A percentile compares a stretch with the other conserved stretches of the same genome.
phyloP scores from a whole-genome alignment of 1,140 invertebrate genomes.

The Drosophila rufa region DNA sequence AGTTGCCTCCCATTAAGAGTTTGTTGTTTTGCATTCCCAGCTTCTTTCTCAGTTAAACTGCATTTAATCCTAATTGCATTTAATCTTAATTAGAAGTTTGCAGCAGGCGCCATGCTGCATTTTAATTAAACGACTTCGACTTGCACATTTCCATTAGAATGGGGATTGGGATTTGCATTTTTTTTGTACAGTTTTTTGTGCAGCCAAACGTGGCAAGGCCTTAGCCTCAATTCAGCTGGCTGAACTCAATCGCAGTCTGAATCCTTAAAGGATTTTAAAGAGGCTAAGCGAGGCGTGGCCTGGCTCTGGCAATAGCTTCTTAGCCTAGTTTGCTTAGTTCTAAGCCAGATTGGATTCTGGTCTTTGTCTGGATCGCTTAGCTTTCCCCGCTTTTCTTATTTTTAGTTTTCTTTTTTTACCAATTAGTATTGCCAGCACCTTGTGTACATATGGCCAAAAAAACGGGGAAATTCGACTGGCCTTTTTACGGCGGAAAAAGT shows the following conservation, averaged over 20 bases:
- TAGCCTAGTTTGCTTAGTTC: slow-evolving; percentile 22
- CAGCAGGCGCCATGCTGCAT: slow-evolving; percentile 19
- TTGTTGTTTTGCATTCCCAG: background rate
- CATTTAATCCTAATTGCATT: slow-evolving; percentile 29
- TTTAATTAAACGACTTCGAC: slow-evolving; percentile 49
- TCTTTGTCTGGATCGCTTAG: background rate
- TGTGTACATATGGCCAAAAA: background rate
- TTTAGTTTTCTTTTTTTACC: background rate
- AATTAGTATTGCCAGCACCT: slow-evolving; percentile 15
- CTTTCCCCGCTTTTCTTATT: background rate
- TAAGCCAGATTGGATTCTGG: slow-evolving; percentile 9
- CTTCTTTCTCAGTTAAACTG: slow-evolving; percentile 14
- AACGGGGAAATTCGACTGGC: background rate
- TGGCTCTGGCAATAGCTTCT: slow-evolving; percentile 17
- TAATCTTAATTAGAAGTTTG: slow-evolving; percentile 44
- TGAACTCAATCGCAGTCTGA: slow-evolving; percentile 34
- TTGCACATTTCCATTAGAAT: slow-evolving; percentile 19
- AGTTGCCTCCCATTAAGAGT: background rate
- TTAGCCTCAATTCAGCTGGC: slow-evolving; percentile 45
- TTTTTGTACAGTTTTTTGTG: slow-evolving; percentile 16
- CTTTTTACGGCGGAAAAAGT: slow-evolving; percentile 7
- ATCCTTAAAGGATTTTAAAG: slow-evolving; percentile 50
- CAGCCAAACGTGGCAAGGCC: slow-evolving; percentile 43
- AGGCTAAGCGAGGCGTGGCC: background rate
- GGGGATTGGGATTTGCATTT: slow-evolving; percentile 7